Conservation (phyloP, 1,140 invertebrate genomes). For the Coenobita brevimanus region DNA sequence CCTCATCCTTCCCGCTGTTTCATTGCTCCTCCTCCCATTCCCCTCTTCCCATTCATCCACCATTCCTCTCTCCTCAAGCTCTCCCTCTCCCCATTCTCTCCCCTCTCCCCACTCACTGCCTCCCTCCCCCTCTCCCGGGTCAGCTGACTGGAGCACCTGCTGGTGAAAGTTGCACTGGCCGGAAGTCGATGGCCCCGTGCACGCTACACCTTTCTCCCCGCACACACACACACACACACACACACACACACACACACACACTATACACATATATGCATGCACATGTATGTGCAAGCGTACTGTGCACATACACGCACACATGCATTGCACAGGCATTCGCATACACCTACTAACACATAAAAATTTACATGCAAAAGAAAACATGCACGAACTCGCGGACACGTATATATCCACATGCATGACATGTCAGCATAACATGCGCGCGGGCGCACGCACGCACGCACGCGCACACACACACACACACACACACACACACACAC, state of each 20-base stretch:
- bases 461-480: too few species aligned
- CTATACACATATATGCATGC: too few species aligned
- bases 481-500: too few species aligned
- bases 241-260: background rate
- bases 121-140: slow-evolving; percentile 3
- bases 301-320: too few species aligned
- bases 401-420: too few species aligned
- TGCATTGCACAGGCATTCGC: too few species aligned
- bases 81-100: background rate
- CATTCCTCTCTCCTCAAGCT: background rate
- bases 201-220: slow-evolving; percentile 7
- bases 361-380: too few species aligned
- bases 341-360: too few species aligned
- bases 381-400: too few species aligned
- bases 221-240: slow-evolving; percentile 34
- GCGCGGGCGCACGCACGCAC: too few species aligned
- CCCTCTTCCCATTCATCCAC: background rate
- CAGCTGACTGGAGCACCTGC: slow-evolving; percentile 36
- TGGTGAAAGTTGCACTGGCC: slow-evolving; percentile 51
- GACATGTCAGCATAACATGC: too few species aligned
- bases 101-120: background rate
- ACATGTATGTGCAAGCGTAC: too few species aligned
- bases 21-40: background rate
- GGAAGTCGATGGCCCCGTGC: slow-evolving; percentile 41
- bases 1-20: background rate